Evolutionary conservation across 2,113 vertebrate species (phyloP), one percentile per base, ranked within the genome.

Genomic region (Etheostoma cragini): DNA sequence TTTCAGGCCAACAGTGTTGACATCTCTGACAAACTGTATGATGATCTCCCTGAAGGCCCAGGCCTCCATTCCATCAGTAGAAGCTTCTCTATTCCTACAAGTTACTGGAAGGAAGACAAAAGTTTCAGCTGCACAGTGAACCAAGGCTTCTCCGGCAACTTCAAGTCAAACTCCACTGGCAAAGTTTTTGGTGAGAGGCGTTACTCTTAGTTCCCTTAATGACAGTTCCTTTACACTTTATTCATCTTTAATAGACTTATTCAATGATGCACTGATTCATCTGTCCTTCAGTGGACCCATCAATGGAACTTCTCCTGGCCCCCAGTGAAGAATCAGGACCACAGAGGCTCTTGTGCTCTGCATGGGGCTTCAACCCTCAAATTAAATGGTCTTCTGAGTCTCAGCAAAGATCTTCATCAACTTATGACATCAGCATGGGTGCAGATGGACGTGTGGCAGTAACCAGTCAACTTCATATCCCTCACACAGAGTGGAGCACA

Each of bases 311-410:
- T 52, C 46, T 82, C 61, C 50, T 86, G 74, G 61, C 61, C 22
- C 68, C 85, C 16, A 78, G 77, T 74, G 19, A 78, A 22, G 53
- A 35, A 35, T 79, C 81, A 38, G 66, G 21, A 45, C 0, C 52
- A 7, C 80, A 93, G 47, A 92, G 24, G 61, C 82, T 95, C 5
- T 11, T 79, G 0, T 95, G 94, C 50, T 77, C 78, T 60, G 93
- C 52, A 45, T 22, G 52, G 57, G 92, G 94, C 49, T 82, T 94
- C 56, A 67, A 93, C 62, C 95, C 93, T 54, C 58, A 91, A 53
- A 89, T 95, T 19, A 81, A 24, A 19, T 95, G 94, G 95, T 8
- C 70, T 16, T 8, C 38, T 42, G 10, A 16, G 1, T 80, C 88
- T 74, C 0, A 10, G 24, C 0, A 14, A 19, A 72, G 0, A 17